Conservation (phyloP, 2,888 invertebrate species). For the Keiferia lycopersicella region DNA sequence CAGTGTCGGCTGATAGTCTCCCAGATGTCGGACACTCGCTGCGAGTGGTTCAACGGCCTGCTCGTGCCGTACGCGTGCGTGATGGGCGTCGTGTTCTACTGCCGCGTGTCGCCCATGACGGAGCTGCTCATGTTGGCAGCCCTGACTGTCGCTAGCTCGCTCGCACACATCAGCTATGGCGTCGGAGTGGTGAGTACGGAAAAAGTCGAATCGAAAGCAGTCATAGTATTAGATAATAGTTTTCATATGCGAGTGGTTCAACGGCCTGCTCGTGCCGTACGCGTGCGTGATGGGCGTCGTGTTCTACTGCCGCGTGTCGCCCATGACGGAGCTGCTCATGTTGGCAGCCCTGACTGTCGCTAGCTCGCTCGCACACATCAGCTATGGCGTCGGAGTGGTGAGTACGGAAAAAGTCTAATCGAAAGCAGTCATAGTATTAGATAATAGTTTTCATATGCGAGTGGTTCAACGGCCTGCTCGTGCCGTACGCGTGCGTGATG, state of each 20-base stretch:
- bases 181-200: slow-evolving; percentile 89
- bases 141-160: slow-evolving; percentile 85
- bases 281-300: slow-evolving; percentile 68
- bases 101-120: slow-evolving; percentile 61
- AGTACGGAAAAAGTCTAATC: slow-evolving; percentile 65
- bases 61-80: slow-evolving; percentile 82
- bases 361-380: slow-evolving; percentile 90
- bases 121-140: slow-evolving; percentile 87
- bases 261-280: slow-evolving; percentile 85
- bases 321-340: slow-evolving; percentile 84
- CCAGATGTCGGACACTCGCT: slow-evolving; percentile 97
- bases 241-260: slow-evolving; percentile 92
- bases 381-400: slow-evolving; percentile 96
- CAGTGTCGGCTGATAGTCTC: slow-evolving; percentile 98
- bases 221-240: too few relatives aligned
- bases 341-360: slow-evolving; percentile 87
- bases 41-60: slow-evolving; percentile 90
- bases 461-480: slow-evolving; percentile 86
- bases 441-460: too few relatives aligned
- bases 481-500: slow-evolving; percentile 80
- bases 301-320: slow-evolving; percentile 56
- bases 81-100: slow-evolving; percentile 62
- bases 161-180: slow-evolving; percentile 95
- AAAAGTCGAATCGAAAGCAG: too few relatives aligned
- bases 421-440: too few relatives aligned